Evolutionary conservation across 2,888 invertebrate genomes (phyloP).

Genomic region (Lepetodrilus schrolli): DNA sequence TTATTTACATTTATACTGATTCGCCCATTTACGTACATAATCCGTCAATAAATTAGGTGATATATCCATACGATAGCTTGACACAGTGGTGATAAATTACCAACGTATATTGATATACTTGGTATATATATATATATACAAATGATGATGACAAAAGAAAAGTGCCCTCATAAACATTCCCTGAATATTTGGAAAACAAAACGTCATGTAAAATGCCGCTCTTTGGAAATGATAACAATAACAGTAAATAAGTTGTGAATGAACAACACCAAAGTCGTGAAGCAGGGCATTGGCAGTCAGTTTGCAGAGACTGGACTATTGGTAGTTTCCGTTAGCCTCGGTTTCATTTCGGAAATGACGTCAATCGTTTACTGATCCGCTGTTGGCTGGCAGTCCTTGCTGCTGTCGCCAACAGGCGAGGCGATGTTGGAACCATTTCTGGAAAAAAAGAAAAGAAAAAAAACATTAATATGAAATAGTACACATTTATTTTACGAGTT

Average conservation of each 20-base stretch:
- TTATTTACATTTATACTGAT: background rate
- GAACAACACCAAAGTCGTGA: background rate
- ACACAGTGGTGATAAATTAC: conserved; percentile 13
- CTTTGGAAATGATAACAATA: conserved; percentile 1
- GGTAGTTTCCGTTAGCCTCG: background rate
- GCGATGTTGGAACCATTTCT: conserved; percentile 73
- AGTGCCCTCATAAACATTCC: conserved; percentile 12
- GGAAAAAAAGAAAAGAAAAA: conserved; percentile 40
- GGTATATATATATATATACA: conserved; percentile 4
- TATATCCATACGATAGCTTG: background rate
- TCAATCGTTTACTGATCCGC: conserved; percentile 58
- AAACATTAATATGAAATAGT: no score
- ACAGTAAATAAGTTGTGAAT: background rate
- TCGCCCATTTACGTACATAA: background rate
- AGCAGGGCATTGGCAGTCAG: background rate
- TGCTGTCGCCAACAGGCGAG: conserved; percentile 72
- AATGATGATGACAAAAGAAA: background rate
- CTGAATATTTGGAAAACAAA: conserved; percentile 13
- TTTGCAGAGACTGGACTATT: background rate
- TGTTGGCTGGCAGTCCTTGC: conserved; percentile 72
- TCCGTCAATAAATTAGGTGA: conserved; percentile 23
- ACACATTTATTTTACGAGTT: no score
- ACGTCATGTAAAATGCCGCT: background rate
- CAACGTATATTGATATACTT: background rate
- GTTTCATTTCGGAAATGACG: background rate